Base-by-base conservation (phyloP, 2,888 invertebrate genomes). In the Pollenia angustigena region DNA sequence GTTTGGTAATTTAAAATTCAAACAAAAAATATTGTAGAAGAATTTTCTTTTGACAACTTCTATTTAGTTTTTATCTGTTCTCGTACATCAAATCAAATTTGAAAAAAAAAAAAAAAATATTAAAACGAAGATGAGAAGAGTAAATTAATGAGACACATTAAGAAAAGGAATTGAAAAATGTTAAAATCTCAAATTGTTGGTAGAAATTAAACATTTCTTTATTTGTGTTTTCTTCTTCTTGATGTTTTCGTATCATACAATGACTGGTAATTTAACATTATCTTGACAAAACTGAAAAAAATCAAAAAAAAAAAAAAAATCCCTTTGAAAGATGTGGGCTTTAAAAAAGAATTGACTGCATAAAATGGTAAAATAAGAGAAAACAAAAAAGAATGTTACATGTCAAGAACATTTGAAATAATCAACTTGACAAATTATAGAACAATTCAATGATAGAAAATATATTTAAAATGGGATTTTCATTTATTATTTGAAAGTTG, bases 351-450 rank as follows among this genome's bases (percentile, higher is more conserved):
- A 44, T 52, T 16, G 66, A 40, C 64, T 74, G 56, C 23, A 64
- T 72, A 40, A 74, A 32, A 23, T 9, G 54, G 68, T 32, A 71
- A 48, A 56, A 32, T 14, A 11, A 44, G 10, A 42, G 16, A 48
- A 60, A 71, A 50, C 3, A 58, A 12, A 18, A 50, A 74, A 75
- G 75, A 84, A 76, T 88, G 87, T 87, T 81, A 72, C 81, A 83
- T 81, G 88, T 81, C 85, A 81, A 83, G 85, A 85, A 76, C 87
- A 85, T 89, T 88, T 85, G 85, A 89, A 88, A 87, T 88, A 88
- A 88, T 87, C 89, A 88, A 88, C 79, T 87, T 89, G 89, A 89
- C 88, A 89, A 89, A 89, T 89, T 89, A 84, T 58, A 83, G 79
- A 85, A 80, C 81, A 84, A 87, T 87, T 87, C 84, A 87, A 85